Base-by-base conservation (phyloP, 2,888 invertebrate species). In the Cataglyphis cursor region DNA sequence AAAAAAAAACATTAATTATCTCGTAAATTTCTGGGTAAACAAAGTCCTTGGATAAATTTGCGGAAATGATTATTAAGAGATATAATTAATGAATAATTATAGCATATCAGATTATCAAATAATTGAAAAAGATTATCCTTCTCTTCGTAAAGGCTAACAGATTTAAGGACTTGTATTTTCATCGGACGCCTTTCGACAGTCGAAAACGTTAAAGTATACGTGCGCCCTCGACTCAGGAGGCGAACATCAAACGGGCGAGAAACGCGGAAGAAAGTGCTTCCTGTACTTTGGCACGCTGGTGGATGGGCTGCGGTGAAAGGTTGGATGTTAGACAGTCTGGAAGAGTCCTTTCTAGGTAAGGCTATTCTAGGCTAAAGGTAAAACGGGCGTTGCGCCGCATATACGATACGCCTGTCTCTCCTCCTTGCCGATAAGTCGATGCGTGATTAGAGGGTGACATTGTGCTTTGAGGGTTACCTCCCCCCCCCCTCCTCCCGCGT, bases 381-480 rank as follows among this genome's bases (percentile, higher is more conserved):
- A 89, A 90, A 89, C 89, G 90, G 78, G 88, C 78, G 85, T 83
- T 82, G 89, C 88, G 84, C 83, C 82, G 89, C 88, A 91, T 87
- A 91, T 87, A 91, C 90, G 91, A 91, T 91, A 92, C 78, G 59
- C 84, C 87, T 80, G 87, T 86, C 85, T 86, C 85, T 87, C 82
- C 85, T 89, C 84, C 89, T 91, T 87, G 87, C 85, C 92, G 92
- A 94, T 94, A 94, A 94, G 94, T 94, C 94, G 94, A 94, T 94
- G 91, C 92, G 90, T 94, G 94, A 94, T 94, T 94, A 94, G 93
- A 94, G 93, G 92, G 94, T 93, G 92, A 90, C 91, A 94, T 94
- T 94, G 94, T 94, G 91, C 93, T 94, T 93, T 92, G 92, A 93
- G 91, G 92, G 92, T 84, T 86, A 87, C 83, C 72, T 73, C 48